Evolutionary conservation across 1,140 invertebrate species (phyloP).

Genomic region (Mercenaria mercenaria): DNA sequence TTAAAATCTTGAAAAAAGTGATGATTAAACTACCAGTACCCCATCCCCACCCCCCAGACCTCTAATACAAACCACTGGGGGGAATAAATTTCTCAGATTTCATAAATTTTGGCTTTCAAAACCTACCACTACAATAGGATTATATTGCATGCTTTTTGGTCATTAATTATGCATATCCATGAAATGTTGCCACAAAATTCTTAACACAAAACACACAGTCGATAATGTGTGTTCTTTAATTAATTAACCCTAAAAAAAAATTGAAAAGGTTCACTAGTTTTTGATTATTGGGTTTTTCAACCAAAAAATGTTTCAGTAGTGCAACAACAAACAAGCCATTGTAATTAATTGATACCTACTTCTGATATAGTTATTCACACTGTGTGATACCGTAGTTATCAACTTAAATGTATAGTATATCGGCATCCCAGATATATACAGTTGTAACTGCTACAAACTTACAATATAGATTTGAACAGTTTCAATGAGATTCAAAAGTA

Average conservation of each 20-base stretch:
- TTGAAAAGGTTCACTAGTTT: not conserved
- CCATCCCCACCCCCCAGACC: too few species aligned
- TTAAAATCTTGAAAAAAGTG: too few species aligned
- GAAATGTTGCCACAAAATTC: not conserved
- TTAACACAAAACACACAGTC: slow-evolving; percentile 1
- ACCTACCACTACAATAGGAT: not conserved
- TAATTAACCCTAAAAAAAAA: slow-evolving; percentile 12
- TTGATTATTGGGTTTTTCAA: not conserved
- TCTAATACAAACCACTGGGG: too few species aligned
- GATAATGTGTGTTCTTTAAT: slow-evolving; percentile 3
- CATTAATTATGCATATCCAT: not conserved
- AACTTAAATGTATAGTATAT: too few species aligned
- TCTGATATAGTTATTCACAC: not conserved
- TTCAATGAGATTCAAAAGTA: too few species aligned
- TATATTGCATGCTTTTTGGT: not conserved
- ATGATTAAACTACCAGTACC: too few species aligned
- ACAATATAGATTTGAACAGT: too few species aligned
- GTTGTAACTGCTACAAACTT: too few species aligned
- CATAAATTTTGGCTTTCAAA: not conserved
- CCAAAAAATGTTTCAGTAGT: slow-evolving; percentile 1
- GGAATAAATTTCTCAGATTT: too few species aligned
- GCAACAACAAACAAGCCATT: not conserved
- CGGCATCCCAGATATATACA: too few species aligned
- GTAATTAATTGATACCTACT: not conserved
- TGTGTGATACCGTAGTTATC: not conserved